Base-by-base conservation (phyloP, 2,888 invertebrate species). In the Hydropsyche betteni region DNA sequence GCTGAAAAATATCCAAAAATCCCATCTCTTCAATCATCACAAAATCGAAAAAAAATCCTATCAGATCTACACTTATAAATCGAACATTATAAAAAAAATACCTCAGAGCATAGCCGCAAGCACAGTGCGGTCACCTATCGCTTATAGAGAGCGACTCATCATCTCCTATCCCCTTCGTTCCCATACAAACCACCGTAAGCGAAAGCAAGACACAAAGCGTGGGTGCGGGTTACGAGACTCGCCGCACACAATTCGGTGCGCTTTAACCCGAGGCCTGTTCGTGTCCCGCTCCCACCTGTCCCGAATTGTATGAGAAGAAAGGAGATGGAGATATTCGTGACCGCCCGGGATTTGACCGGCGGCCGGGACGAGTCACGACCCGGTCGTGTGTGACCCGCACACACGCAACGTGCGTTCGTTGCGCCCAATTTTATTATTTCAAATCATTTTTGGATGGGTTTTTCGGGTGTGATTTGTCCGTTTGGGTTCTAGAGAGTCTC, bases 361-460 rank as follows among this genome's bases (percentile, higher is more conserved):
- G 73, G 72, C 74, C 44, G 68, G 70, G 79, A 76, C 79, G 53
- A 79, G 79, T 79, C 79, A 79, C 79, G 79, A 79, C 79, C 79
- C 75, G 79, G 68, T 64, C 74, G 58, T 61, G 72, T 70, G 70
- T 70, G 72, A 58, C 72, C 72, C 38, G 58, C n/a, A n/a, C 12
- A 36, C 64, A n/a, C 36, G 12, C 34, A 34, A 16, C 51, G 14
- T 14, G 34, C 69, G 24, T 55, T 55, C 24, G 24, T 55, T 16
- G 55, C 6, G 44, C 24, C 6, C 55, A 55, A 55, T 55, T 55
- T 55, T 55, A 24, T 14, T 14, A 24, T 55, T 55, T 16, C 4
- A 12, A 55, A 33, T 36, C 12, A 64, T 64, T 36, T n/a, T 16
- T 24, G 6, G 33, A 14, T 53, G 12, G 53, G 12, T 53, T 24